Conservation (phyloP, 2,113 vertebrate species). For the Sebastes schlegelii region DNA sequence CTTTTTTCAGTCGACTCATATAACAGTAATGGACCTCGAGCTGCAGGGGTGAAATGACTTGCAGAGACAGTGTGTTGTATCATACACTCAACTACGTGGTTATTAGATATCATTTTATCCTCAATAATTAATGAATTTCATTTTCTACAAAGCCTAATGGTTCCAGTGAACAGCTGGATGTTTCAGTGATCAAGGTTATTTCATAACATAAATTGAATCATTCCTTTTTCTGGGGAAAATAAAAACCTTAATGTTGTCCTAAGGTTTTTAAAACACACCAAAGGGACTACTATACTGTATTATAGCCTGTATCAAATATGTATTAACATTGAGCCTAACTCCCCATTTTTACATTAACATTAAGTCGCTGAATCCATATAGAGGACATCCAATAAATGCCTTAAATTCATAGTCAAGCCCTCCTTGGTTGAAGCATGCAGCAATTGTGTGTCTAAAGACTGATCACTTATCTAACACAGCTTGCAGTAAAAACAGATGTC, state of each 20-base stretch:
- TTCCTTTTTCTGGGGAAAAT: constrained; percentile 7
- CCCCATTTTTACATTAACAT: background rate
- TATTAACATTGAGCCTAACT: background rate
- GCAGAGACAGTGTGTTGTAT: background rate
- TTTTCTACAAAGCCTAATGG: constrained; percentile 25
- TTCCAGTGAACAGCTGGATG: constrained; percentile 7
- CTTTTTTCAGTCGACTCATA: constrained; percentile 23
- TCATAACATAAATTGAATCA: background rate
- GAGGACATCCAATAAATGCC: background rate
- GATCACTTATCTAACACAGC: background rate
- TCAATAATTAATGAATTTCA: constrained; percentile 30
- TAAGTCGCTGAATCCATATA: background rate
- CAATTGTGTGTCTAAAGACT: background rate
- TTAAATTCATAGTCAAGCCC: background rate
- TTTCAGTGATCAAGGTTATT: constrained; percentile 4
- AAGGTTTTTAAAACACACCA: background rate
- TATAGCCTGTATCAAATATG: background rate
- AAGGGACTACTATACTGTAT: background rate
- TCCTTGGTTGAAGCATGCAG: background rate
- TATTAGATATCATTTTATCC: constrained; percentile 22
- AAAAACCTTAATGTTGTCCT: background rate
- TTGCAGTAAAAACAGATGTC: no score
- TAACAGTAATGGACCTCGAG: constrained; percentile 7
- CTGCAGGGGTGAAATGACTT: background rate
- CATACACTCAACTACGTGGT: background rate